Evolutionary conservation across 2,113 vertebrate species (phyloP).

Genomic region (Oncorhynchus keta): DNA sequence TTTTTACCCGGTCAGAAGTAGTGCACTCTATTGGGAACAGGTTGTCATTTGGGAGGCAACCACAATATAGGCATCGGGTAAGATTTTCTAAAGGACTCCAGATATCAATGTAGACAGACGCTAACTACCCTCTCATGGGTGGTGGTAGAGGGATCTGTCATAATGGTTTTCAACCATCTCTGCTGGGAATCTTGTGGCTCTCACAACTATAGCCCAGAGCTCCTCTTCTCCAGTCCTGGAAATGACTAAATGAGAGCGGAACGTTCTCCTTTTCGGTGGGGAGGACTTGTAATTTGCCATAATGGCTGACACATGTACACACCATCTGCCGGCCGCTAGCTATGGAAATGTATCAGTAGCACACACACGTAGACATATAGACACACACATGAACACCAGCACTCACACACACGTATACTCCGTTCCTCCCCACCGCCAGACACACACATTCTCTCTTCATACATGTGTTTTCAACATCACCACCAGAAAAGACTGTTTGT

Average conservation of each 20-base stretch:
- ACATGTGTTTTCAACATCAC: slow-evolving; percentile 37
- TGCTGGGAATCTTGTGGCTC: slow-evolving; percentile 47
- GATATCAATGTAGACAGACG: slow-evolving; percentile 26
- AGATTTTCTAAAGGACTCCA: slow-evolving; percentile 24
- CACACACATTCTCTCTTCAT: slow-evolving; percentile 16
- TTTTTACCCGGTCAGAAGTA: too few species aligned
- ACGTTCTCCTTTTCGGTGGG: slow-evolving; percentile 53
- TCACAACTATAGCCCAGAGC: slow-evolving; percentile 51
- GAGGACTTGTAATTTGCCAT: slow-evolving; percentile 67
- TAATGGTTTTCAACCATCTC: slow-evolving; percentile 39
- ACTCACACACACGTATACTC: slow-evolving; percentile 14
- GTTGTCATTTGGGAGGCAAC: too few species aligned
- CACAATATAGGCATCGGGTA: too few species aligned
- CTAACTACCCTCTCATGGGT: slow-evolving; percentile 38
- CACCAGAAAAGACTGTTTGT: slow-evolving; percentile 41
- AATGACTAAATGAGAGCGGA: slow-evolving; percentile 66
- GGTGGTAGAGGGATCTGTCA: slow-evolving; percentile 48
- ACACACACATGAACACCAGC: background rate
- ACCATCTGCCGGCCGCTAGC: slow-evolving; percentile 54
- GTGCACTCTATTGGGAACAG: too few species aligned
- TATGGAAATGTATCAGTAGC: slow-evolving; percentile 54
- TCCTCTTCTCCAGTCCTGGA: slow-evolving; percentile 59
- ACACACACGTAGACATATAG: slow-evolving; percentile 23
- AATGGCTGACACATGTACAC: slow-evolving; percentile 73
- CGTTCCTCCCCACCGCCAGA: background rate